Percentiles rank a stretch among this genome's conserved stretches.
phyloP scores from a whole-genome alignment of 1,140 invertebrate genomes.

The Drosophila neocordata region DNA sequence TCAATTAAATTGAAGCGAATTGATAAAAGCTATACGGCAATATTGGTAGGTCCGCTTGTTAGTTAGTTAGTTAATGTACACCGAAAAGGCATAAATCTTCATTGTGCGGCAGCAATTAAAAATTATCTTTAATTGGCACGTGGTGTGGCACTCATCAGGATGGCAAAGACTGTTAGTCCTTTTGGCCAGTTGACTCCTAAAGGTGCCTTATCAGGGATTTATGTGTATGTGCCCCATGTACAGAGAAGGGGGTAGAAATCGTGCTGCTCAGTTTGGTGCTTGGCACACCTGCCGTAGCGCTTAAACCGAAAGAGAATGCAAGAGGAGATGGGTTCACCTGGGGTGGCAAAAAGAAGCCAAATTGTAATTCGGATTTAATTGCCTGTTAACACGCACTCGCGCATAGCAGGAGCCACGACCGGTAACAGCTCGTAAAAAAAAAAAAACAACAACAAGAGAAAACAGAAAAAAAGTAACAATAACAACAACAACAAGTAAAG shows the following conservation, averaged over 20 bases:
- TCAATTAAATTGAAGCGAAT: constrained; percentile 45
- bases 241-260: constrained; percentile 35
- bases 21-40: constrained; percentile 25
- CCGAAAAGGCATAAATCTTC: constrained; percentile 60
- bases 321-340: too few relatives aligned
- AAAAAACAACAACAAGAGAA: constrained; percentile 28
- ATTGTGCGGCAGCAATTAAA: constrained; percentile 70
- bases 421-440: constrained; percentile 74
- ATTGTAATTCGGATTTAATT: constrained; percentile 81
- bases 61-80: neutral
- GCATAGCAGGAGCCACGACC: constrained; percentile 61
- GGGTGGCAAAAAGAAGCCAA: constrained; percentile 67
- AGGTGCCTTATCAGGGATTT: constrained; percentile 56
- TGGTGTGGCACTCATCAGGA: constrained; percentile 30
- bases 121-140: constrained; percentile 77
- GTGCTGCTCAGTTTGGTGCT: constrained; percentile 50
- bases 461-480: neutral
- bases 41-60: constrained; percentile 44
- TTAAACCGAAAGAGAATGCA: too few relatives aligned
- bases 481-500: neutral
- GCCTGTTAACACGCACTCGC: constrained; percentile 79
- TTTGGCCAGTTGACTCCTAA: constrained; percentile 60
- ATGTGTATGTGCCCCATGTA: neutral
- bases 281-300: constrained; percentile 70
- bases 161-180: neutral